Conservation (phyloP, 2,797 vertebrate genomes). For the Alosa sapidissima region DNA sequence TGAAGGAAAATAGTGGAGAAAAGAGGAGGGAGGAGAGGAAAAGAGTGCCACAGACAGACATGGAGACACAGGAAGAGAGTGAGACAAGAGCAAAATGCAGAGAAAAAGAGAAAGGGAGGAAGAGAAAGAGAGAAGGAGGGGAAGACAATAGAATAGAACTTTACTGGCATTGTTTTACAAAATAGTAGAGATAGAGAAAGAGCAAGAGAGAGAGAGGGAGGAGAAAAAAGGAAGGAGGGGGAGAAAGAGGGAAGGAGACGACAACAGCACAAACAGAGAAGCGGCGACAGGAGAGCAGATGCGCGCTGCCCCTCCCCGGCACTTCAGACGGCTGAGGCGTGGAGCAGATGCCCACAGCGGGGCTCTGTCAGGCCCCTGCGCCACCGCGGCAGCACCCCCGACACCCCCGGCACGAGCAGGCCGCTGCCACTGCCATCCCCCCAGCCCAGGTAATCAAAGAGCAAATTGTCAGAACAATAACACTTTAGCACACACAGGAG, state of each 20-base stretch:
- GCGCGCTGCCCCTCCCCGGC: conserved; percentile 29
- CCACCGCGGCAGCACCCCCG: conserved; percentile 30
- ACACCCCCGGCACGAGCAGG: conserved; percentile 44
- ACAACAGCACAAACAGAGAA: neutral
- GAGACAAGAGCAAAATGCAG: neutral
- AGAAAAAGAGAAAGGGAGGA: neutral
- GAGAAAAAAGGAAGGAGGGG: neutral
- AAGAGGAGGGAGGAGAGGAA: neutral
- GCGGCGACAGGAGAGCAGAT: conserved; percentile 30
- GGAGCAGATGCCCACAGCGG: conserved; percentile 41
- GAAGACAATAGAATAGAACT: no score
- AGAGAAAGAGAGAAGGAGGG: conserved; percentile 16
- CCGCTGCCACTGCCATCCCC: conserved; percentile 48
- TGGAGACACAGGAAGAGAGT: neutral
- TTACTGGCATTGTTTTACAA: no score
- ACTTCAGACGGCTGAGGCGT: conserved; percentile 34
- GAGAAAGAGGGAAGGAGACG: neutral
- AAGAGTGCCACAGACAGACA: neutral
- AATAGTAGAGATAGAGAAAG: no score
- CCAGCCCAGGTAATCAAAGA: conserved; percentile 62
- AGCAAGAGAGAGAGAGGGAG: no score
- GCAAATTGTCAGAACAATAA: conserved; percentile 66
- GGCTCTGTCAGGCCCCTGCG: conserved; percentile 37
- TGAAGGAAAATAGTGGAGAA: neutral
- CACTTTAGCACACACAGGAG: conserved; percentile 51